A percentile compares a stretch with the other conserved stretches of the same genome.
Conservation (phyloP, 2,797 vertebrate species). For the Threskiornis aethiopicus region DNA sequence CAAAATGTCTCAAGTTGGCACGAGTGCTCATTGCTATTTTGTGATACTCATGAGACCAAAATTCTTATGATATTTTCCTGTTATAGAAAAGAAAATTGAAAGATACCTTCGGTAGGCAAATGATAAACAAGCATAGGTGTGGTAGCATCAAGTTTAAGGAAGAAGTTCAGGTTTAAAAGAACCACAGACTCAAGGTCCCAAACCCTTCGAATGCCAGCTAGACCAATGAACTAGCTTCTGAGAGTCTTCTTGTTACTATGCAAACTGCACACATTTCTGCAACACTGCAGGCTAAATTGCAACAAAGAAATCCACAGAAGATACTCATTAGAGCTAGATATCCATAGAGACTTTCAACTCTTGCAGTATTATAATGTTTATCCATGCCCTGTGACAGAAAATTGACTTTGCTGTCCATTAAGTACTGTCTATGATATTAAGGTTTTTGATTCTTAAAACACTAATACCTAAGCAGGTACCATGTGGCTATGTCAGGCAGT, state of each 20-base stretch:
- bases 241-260: background rate
- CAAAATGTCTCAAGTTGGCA: background rate
- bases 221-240: background rate
- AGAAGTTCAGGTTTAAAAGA: background rate
- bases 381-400: background rate
- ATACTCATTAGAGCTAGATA: background rate
- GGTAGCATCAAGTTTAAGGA: background rate
- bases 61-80: background rate
- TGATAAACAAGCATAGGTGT: background rate
- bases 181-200: background rate
- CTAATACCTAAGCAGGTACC: background rate
- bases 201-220: fast-evolving
- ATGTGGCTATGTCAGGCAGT: background rate
- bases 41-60: background rate
- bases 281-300: background rate
- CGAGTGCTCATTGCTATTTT: background rate
- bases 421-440: background rate
- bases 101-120: background rate
- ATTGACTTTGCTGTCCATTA: background rate
- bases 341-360: background rate
- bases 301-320: background rate
- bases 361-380: background rate
- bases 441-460: background rate
- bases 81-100: background rate
- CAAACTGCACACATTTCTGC: background rate